These are phyloP conservation scores for Diplolepis rosae DNA, from an alignment of 2,888 invertebrate genomes.

Conservation along the genomic window DNA sequence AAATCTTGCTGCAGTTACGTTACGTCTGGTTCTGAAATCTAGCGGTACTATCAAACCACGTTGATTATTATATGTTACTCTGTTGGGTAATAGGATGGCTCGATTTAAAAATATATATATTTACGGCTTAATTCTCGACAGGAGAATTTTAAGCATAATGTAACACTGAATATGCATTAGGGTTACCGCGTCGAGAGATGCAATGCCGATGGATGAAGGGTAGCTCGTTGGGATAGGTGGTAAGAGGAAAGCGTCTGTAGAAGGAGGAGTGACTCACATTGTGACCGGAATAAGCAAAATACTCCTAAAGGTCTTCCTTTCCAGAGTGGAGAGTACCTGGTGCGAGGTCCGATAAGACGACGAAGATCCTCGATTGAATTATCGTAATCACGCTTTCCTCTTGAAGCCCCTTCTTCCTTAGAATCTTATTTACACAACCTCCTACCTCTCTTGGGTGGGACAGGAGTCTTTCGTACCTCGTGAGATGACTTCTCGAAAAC, in stretches of 20 bases:
- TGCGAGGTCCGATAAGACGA: slow-evolving; percentile 62
- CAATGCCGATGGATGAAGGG: slow-evolving; percentile 52
- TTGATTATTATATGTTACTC: no score
- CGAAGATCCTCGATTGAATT: slow-evolving; percentile 60
- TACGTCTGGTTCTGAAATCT: background rate
- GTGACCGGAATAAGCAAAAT: slow-evolving; percentile 50
- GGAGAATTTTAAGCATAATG: slow-evolving; percentile 48
- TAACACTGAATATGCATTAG: slow-evolving; percentile 71
- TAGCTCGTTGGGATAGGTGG: background rate
- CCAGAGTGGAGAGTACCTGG: background rate
- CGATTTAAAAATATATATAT: background rate
- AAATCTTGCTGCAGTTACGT: background rate
- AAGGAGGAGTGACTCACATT: slow-evolving; percentile 46
- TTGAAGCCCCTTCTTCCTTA: slow-evolving; percentile 40
- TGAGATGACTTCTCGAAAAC: slow-evolving; percentile 47
- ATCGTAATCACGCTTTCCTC: slow-evolving; percentile 55
- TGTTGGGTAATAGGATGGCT: background rate
- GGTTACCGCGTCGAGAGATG: slow-evolving; percentile 59
- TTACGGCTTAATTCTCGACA: background rate
- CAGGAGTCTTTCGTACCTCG: slow-evolving; percentile 17
- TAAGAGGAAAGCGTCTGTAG: slow-evolving; percentile 40
- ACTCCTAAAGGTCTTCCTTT: slow-evolving; percentile 50
- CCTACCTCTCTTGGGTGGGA: background rate
- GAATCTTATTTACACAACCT: slow-evolving; percentile 53
- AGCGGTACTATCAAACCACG: background rate